Evolutionary conservation across 1,140 invertebrate genomes (phyloP).

Genomic region (Heliconius nattereri): DNA sequence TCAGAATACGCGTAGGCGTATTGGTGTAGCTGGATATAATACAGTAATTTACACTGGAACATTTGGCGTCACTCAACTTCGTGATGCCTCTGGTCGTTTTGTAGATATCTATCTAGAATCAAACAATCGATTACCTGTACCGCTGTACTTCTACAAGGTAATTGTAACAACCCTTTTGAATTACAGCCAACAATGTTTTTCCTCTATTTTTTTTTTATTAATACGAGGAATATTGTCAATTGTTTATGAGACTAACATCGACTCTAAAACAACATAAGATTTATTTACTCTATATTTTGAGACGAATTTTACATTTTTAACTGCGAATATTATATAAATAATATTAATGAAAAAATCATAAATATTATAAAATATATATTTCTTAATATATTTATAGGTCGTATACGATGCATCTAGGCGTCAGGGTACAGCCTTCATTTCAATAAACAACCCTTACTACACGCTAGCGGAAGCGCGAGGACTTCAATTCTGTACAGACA

Average conservation of each 20-base stretch:
- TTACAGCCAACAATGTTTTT: too few species aligned
- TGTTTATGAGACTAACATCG: too few species aligned
- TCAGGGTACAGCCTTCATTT: constrained; percentile 82
- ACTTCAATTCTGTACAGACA: constrained; percentile 82
- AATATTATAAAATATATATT: background rate
- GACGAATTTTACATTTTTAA: too few species aligned
- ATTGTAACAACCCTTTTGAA: too few species aligned
- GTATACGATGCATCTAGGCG: constrained; percentile 80
- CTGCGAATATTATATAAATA: too few species aligned
- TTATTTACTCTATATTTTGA: too few species aligned
- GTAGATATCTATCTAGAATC: constrained; percentile 64
- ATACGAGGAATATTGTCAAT: too few species aligned
- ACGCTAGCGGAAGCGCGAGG: constrained; percentile 59
- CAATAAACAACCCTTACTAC: constrained; percentile 85
- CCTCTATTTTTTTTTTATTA: too few species aligned
- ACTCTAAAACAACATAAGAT: too few species aligned
- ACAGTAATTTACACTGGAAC: constrained; percentile 72
- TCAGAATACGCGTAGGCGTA: constrained; percentile 70
- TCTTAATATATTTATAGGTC: constrained; percentile 65
- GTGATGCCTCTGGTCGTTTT: constrained; percentile 51
- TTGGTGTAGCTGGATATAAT: constrained; percentile 61
- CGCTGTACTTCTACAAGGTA: constrained; percentile 76
- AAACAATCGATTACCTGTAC: constrained; percentile 67
- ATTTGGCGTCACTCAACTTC: constrained; percentile 67
- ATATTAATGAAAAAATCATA: too few species aligned